Evolutionary conservation across 2,888 invertebrate species (phyloP).

Genomic region (Leptogaster cylindrica): DNA sequence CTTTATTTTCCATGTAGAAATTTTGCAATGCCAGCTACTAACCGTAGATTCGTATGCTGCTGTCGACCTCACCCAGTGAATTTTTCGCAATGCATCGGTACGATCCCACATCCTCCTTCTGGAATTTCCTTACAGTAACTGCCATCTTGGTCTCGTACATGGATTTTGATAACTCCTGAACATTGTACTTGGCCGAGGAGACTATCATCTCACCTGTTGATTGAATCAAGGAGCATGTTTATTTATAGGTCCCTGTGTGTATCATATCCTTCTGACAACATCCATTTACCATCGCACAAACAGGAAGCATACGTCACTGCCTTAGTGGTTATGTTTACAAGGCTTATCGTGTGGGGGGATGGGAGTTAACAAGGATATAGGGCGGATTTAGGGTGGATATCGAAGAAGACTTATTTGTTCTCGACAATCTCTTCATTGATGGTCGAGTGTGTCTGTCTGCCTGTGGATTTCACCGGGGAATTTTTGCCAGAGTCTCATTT

Average conservation of each 20-base stretch:
- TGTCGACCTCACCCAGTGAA: slow-evolving; percentile 86
- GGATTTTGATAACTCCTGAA: slow-evolving; percentile 72
- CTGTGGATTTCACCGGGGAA: background rate
- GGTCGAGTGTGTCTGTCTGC: slow-evolving; percentile 7
- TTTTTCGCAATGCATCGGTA: slow-evolving; percentile 88
- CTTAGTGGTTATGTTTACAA: slow-evolving; percentile 42
- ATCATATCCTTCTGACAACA: slow-evolving; percentile 19
- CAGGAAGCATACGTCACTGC: slow-evolving; percentile 38
- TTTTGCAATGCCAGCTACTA: background rate
- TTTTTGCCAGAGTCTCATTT: background rate
- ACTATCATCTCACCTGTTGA: slow-evolving; percentile 81
- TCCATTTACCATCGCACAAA: slow-evolving; percentile 36
- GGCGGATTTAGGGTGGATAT: slow-evolving; percentile 39
- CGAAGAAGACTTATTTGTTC: slow-evolving; percentile 41
- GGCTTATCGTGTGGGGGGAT: slow-evolving; percentile 23
- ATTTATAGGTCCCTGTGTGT: slow-evolving; percentile 18
- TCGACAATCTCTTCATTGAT: slow-evolving; percentile 44
- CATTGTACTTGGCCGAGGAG: slow-evolving; percentile 79
- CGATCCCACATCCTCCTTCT: slow-evolving; percentile 77
- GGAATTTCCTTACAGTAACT: slow-evolving; percentile 76
- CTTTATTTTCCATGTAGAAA: background rate
- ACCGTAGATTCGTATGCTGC: slow-evolving; percentile 87
- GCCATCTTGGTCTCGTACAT: slow-evolving; percentile 84
- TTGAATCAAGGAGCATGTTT: slow-evolving; percentile 29
- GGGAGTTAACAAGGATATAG: slow-evolving; percentile 42